Percentiles rank a stretch among this genome's conserved stretches.
These are phyloP conservation scores for Perca fluviatilis DNA, from an alignment of 2,113 vertebrate species.

Conservation along the genomic window DNA sequence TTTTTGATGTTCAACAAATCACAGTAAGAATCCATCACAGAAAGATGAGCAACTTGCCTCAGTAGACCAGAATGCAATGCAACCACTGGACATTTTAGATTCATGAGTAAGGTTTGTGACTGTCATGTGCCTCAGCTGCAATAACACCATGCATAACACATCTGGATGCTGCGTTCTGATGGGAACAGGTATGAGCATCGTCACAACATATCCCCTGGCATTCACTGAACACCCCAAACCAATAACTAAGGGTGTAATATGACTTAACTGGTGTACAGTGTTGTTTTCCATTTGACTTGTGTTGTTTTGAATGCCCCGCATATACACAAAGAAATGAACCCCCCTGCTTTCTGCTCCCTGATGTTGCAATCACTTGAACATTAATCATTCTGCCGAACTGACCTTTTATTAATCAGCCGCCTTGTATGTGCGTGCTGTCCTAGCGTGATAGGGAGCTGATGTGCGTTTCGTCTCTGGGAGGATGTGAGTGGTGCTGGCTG, in stretches of 20 bases:
- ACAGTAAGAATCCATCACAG: not conserved
- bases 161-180: not conserved
- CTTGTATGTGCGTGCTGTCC: conserved; percentile 49
- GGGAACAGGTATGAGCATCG: no score
- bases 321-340: conserved; percentile 10
- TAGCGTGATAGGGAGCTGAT: conserved; percentile 55
- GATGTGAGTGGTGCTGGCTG: conserved; percentile 17
- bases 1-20: not conserved
- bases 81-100: not conserved
- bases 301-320: not conserved
- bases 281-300: not conserved
- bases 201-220: not conserved
- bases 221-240: not conserved
- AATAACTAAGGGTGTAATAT: not conserved
- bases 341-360: conserved; percentile 16
- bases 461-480: conserved; percentile 12
- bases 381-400: conserved; percentile 71
- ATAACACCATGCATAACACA: not conserved
- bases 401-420: conserved; percentile 77
- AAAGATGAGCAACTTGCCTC: not conserved
- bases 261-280: not conserved
- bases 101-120: not conserved
- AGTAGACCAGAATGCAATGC: conserved; percentile 12
- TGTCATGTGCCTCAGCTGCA: not conserved
- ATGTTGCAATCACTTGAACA: conserved; percentile 57